Evolutionary conservation across 2,888 invertebrate species (phyloP), one percentile per base, ranked within the genome.

Genomic region (Polyploca ridens): DNA sequence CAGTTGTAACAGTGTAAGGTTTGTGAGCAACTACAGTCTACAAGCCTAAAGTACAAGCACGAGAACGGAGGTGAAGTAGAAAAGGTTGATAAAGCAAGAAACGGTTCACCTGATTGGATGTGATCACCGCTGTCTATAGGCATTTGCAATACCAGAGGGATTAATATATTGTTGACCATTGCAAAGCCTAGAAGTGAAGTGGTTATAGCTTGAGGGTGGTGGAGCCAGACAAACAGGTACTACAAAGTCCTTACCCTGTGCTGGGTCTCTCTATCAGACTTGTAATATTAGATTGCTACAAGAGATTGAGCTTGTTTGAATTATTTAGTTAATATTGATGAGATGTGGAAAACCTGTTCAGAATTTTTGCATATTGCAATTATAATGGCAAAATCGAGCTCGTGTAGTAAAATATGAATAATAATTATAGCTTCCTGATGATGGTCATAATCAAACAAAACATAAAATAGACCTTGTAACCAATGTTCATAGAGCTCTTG

Each of bases 1-100:
- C 73, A 62, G 72, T 71, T 68, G 69, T 46, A 46, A 46, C n/a
- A n/a, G 46, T 46, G 33, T 65, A n/a, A 62, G 58, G 63, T 70
- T 63, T 60, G 58, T 66, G 64, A 69, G 68, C 66, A 73, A 63
- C 60, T 41, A 41, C 13, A 41, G 64, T 58, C 19, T 65, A 58
- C 68, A 75, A 70, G 71, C 63, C 35, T 69, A 73, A 67, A 67
- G 62, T 41, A 62, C 54, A 19, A 54, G 10, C 16, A 54, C 2
- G 54, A 19, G 4, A 54, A 19, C 7, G 49, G 7, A 16, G 8
- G 54, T 19, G 16, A 16, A 19, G 0, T 46, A 46, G 5, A n/a
- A n/a, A 19, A 19, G 4, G n/a, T 16, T 49, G n/a, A 16, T 6
- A 54, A 27, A 54, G 19, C 54, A 19, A 14, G 16, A 2, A 49